Conservation (phyloP, 2,113 vertebrate genomes). For the Peucedramus taeniatus region DNA sequence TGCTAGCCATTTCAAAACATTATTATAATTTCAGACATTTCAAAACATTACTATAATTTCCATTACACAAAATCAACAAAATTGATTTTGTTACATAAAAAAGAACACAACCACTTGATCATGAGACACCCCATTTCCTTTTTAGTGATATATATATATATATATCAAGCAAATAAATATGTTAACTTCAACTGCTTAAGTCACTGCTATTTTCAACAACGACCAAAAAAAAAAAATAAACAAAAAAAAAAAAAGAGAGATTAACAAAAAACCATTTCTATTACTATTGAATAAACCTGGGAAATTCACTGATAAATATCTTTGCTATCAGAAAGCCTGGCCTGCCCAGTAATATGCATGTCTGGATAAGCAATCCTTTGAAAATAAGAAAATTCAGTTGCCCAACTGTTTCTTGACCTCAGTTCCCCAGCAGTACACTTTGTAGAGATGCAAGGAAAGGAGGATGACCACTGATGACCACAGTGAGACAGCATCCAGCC, state of each 20-base stretch:
- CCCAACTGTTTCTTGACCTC: neutral
- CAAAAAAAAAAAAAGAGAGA: neutral
- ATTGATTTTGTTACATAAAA: neutral
- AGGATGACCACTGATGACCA: fast-evolving
- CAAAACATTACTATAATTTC: neutral
- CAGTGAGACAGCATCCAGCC: neutral
- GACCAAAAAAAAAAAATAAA: neutral
- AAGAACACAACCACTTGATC: neutral
- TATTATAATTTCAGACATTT: neutral
- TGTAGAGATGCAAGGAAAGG: neutral
- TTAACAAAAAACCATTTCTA: fast-evolving
- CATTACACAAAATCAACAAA: neutral
- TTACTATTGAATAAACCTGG: neutral
- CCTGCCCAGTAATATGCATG: fast-evolving
- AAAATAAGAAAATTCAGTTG: neutral
- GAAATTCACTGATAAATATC: neutral
- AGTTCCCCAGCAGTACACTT: neutral
- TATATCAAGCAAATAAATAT: neutral
- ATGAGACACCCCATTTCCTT: neutral
- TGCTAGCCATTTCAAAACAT: neutral
- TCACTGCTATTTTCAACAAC: neutral
- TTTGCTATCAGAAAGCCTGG: neutral
- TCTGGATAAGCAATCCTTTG: neutral
- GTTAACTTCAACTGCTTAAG: neutral
- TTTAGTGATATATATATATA: neutral